Base-by-base conservation (phyloP, 2,113 vertebrate genomes). In the Cyrtonyx montezumae region DNA sequence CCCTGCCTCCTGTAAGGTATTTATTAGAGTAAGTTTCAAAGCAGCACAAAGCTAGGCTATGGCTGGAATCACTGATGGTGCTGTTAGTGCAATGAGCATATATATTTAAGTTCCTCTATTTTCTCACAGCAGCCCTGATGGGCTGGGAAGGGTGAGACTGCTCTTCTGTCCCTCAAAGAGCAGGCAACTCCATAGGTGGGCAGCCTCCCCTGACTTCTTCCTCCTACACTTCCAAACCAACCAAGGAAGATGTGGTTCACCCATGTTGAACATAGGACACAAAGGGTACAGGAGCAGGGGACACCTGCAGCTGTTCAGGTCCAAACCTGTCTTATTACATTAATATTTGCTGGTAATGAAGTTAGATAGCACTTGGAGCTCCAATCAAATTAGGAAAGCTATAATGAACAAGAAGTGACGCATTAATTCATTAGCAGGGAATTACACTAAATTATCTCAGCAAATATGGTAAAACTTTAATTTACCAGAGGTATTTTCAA, bases 401-500 rank as follows among this genome's bases (percentile, higher is more conserved):
- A 51, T 81, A 95, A 91, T 43, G 93, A 91, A 83, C 49, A 78
- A 88, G 85, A 90, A 94, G 78, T 17, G 68, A 66, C 30, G 55
- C 20, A 13, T 92, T 88, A 91, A 85, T 84, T 90, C 84, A 78
- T 83, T 71, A 95, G 89, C 32, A 46, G 61, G 77, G 93, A 94
- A 94, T 88, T 74, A 80, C 32, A 6, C 77, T 77, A 59, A 84
- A 80, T 92, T 84, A 66, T 91, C 89, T 92, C 69, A 0, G 69
- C 88, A 81, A 96, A 94, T 67, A 91, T 65, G 2, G 84, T 66
- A 83, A 61, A 84, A 74, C 49, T 62, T 90, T 36, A 81, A 93
- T 66, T 92, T 65, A 51, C 79, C 7, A 2, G 56, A 2, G 0
- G 55, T 62, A 76, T 70, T 95, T 95, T 79, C 90, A 42, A 85